phyloP scores from a whole-genome alignment of 2,888 invertebrate species.

The Halictus quadricinctus region DNA sequence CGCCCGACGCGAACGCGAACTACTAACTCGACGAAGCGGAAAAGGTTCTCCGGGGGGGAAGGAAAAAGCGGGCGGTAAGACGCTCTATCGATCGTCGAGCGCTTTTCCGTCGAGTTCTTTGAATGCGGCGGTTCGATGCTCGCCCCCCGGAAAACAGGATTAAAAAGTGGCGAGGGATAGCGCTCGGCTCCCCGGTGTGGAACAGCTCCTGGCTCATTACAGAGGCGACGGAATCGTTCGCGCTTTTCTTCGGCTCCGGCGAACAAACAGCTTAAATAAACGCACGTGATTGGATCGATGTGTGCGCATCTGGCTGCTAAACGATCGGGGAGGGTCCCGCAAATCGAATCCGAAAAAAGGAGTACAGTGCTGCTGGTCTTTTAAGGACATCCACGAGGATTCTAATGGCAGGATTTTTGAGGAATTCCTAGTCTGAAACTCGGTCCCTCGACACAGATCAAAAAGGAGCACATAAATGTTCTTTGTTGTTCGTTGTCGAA shows the following conservation, averaged over 20 bases:
- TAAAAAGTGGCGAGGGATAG: conserved; percentile 24
- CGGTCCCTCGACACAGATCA: background rate
- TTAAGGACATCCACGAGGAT: background rate
- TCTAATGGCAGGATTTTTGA: too few species aligned
- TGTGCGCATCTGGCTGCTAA: conserved; percentile 78
- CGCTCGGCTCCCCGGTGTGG: background rate
- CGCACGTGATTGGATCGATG: conserved; percentile 75
- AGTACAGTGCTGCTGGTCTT: background rate
- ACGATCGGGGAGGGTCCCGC: conserved; percentile 43
- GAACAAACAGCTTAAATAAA: conserved; percentile 76
- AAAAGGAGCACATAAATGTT: background rate
- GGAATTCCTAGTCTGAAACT: too few species aligned
- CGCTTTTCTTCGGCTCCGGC: conserved; percentile 56
- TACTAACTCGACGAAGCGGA: conserved; percentile 6
- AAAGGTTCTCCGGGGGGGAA: background rate
- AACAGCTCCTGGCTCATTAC: conserved; percentile 33
- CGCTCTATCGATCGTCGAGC: conserved; percentile 34
- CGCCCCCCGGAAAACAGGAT: conserved; percentile 46
- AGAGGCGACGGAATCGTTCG: conserved; percentile 31
- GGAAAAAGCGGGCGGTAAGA: background rate
- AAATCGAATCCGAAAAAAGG: background rate
- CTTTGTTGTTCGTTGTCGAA: conserved; percentile 16
- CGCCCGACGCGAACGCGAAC: background rate
- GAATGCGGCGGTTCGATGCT: conserved; percentile 10
- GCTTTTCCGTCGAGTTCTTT: conserved; percentile 2